A percentile compares a stretch with the other conserved stretches of the same genome.
Conservation (phyloP, 2,797 vertebrate species). For the Pipistrellus nathusii region DNA sequence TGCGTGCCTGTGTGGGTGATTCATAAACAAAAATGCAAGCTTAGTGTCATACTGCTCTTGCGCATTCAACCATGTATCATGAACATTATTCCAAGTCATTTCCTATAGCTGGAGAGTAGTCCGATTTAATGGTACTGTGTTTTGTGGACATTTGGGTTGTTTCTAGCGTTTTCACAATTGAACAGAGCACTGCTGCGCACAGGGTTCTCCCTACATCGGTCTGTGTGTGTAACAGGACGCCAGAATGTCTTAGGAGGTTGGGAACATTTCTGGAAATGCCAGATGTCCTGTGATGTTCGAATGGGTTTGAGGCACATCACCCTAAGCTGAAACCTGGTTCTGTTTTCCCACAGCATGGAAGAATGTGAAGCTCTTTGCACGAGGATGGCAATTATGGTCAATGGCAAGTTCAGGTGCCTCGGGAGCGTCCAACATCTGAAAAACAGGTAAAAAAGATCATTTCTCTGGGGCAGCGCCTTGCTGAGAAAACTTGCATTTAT, state of each 20-base stretch:
- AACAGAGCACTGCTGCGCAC: background rate
- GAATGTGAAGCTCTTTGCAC: slow-evolving; percentile 98
- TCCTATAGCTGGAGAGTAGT: background rate
- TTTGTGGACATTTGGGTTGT: background rate
- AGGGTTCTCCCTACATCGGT: background rate
- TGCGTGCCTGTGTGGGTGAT: background rate
- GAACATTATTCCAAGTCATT: slow-evolving; percentile 17
- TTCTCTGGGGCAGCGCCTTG: background rate
- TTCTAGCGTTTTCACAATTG: background rate
- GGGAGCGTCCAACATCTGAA: slow-evolving; percentile 99
- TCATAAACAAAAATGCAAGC: slow-evolving; percentile 35
- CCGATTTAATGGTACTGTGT: background rate
- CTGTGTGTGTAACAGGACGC: background rate
- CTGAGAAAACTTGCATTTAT: background rate
- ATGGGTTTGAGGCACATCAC: background rate
- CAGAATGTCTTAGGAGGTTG: background rate
- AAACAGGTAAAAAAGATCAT: slow-evolving; percentile 91
- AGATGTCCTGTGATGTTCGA: background rate
- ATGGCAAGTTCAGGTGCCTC: slow-evolving; percentile 96
- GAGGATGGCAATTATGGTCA: slow-evolving; percentile 99
- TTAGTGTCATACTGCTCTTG: background rate
- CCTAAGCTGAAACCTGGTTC: slow-evolving; percentile 29
- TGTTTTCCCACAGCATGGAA: slow-evolving; percentile 92
- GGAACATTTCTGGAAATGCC: background rate
- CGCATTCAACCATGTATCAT: background rate